Base-by-base conservation (phyloP, 2,113 vertebrate species). In the Xyrauchen texanus region DNA sequence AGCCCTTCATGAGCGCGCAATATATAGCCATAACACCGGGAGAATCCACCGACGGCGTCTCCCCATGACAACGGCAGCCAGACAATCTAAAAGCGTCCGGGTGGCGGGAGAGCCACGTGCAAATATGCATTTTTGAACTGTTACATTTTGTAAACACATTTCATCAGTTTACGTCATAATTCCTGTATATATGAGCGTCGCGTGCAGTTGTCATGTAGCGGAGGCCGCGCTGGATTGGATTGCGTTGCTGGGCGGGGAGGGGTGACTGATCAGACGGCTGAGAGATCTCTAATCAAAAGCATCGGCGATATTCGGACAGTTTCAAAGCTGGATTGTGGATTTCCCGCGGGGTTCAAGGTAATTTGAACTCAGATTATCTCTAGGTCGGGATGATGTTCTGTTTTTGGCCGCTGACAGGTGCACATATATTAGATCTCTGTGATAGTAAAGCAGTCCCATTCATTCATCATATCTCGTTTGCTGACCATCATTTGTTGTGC, bases 161-260 rank as follows among this genome's bases (percentile, higher is more conserved):
- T 45, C 21, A 8, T 9, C 61, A 11, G 46, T 45, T 65, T 51
- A 53, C 73, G 73, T 76, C 61, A 64, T 65, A 16, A 65, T 11
- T 15, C 34, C 16, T 53, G 46, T 34, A 65, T 42, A 15, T 53
- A 5, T 3, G 6, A 9, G 71, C 69, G 60, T 45, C 60, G 52
- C 49, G 60, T 44, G 11, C 69, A 67, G 55, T n/a, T 76, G 77
- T 81, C 58, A 85, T 85, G 84, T 83, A 81, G 78, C 84, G 45
- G 66, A 83, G 74, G 78, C 79, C 82, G 75, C 78, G 53, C 15
- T n/a, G 55, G 42, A 11, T 52, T 13, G 82, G 61, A 13, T 76
- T 8, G 15, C 72, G 65, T 75, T 68, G 77, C 70, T 78, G 73
- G 81, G 73, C 74, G 78, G 80, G 44, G 64, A 58, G 55, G 60